Base-by-base conservation (phyloP, 2,888 invertebrate species). In the Caenorhabditis macrosperma region DNA sequence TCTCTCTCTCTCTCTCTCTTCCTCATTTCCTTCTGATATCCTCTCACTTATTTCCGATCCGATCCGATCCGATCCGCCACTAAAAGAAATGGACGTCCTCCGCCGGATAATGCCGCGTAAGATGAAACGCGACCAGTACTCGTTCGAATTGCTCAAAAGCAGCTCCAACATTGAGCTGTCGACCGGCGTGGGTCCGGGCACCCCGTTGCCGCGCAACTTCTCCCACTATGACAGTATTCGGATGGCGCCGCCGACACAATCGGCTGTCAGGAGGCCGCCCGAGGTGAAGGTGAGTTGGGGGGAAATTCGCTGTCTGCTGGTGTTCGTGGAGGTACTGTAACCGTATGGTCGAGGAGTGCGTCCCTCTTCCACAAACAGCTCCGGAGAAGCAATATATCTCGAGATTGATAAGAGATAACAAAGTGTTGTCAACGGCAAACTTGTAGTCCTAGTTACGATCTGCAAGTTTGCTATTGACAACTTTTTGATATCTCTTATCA, bases 81-180 rank as follows among this genome's bases (percentile, higher is more conserved):
- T 28, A 22, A 22, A 33, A 44, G 22, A 28, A 17, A 84, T 84
- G 84, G 82, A 84, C 44, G 82, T 84, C 12, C 66, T 84, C 6
- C 84, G 84, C 5, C 67, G 78, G 41, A 74, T 84, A 6, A 72
- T 82, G 50, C 82, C 84, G 12, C 76, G 82, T 9, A 71, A 77
- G 55, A 75, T 78, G 69, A 74, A 76, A 24, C 71, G 85, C 9
- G 83, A 83, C 35, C 81, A 83, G 52, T 85, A 83, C 35, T 81
- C 82, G 55, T 85, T 85, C 64, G 83, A 83, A 48, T 50, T 85
- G 60, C 71, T 85, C 20, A 81, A 81, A 35, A 64, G 64, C 59
- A 68, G 50, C 22, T 83, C 82, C 17, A 79, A 80, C 26, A 78
- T 78, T 20, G 82, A 82, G 50, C 50, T 82, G 30, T 75, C 77